Base-by-base conservation (phyloP, 1,140 invertebrate genomes). In the Babylonia areolata region DNA sequence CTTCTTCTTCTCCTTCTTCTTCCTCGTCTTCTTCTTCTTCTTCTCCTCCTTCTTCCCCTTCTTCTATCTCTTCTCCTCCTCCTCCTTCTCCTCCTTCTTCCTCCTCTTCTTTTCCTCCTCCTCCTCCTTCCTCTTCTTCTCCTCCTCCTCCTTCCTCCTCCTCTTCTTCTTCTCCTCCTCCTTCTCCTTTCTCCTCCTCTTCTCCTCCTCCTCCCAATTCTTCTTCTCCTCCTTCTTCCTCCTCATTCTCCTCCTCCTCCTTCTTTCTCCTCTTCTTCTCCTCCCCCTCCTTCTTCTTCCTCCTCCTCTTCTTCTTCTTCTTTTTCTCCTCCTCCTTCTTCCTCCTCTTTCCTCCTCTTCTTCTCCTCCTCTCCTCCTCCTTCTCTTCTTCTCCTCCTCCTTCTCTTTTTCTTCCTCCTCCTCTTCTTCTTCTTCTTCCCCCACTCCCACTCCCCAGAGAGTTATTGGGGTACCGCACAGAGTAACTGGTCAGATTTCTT, bases 1-100 rank as follows among this genome's bases (percentile, higher is more conserved):
- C 40, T 81, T 42, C 40, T 81, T 42, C 40, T 81, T 42, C 40
- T 81, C n/a, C 40, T 81, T 42, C 40, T 81, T 81, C 79, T 81
- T 81, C 79, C n/a, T n/a, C n/a, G n/a, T n/a, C n/a, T n/a, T n/a
- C n/a, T n/a, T n/a, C n/a, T n/a, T n/a, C n/a, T n/a, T n/a, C n/a
- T n/a, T n/a, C n/a, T n/a, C n/a, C n/a, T n/a, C n/a, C n/a, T n/a
- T n/a, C n/a, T n/a, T n/a, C n/a, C n/a, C n/a, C n/a, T n/a, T n/a
- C n/a, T n/a, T n/a, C n/a, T n/a, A n/a, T n/a, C n/a, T n/a, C n/a
- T 81, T 81, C 79, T 81, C 39, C 79, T 81, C 39, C 79, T 81
- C 39, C 79, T 37, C 39, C 79, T 37, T 81, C 79, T 37, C 39
- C 79, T 37, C 39, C 42, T 17, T 81, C 79, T n/a, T 51, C 42